A percentile compares a stretch with the other conserved stretches of the same genome.
phyloP scores from a whole-genome alignment of 2,797 vertebrate genomes.

The Vespertilio murinus region DNA sequence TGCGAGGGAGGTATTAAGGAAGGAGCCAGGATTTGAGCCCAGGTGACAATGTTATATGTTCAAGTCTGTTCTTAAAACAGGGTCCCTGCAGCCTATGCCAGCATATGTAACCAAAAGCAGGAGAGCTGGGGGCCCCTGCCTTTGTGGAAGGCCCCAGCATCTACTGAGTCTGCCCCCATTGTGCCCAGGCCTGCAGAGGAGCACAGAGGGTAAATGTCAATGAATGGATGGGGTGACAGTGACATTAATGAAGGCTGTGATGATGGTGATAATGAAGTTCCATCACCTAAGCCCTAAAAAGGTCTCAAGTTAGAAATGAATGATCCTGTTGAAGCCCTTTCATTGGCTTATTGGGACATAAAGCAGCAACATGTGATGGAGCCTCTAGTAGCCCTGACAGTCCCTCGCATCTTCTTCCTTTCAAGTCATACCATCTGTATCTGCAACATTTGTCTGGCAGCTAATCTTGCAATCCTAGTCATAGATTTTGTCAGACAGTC shows the following conservation, averaged over 20 bases:
- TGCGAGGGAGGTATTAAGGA: neutral
- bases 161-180: accelerated
- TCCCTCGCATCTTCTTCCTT: no score
- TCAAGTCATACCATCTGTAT: neutral
- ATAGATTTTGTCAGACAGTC: neutral
- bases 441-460: neutral
- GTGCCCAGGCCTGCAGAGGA: neutral
- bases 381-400: neutral
- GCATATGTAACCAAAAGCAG: neutral
- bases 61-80: neutral
- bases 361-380: no score
- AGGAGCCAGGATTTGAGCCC: neutral
- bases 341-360: accelerated
- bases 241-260: neutral
- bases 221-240: no score
- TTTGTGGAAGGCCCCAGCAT: neutral
- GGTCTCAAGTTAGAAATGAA: neutral
- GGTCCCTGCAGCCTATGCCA: accelerated
- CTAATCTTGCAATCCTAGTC: neutral
- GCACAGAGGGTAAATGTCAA: no score
- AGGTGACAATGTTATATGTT: no score
- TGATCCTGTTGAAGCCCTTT: neutral
- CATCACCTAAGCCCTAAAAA: neutral
- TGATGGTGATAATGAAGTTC: accelerated
- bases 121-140: neutral